Evolutionary conservation across 64 coral and sea anemone species (phyloP).

Genomic region (Montipora efflorescens): DNA sequence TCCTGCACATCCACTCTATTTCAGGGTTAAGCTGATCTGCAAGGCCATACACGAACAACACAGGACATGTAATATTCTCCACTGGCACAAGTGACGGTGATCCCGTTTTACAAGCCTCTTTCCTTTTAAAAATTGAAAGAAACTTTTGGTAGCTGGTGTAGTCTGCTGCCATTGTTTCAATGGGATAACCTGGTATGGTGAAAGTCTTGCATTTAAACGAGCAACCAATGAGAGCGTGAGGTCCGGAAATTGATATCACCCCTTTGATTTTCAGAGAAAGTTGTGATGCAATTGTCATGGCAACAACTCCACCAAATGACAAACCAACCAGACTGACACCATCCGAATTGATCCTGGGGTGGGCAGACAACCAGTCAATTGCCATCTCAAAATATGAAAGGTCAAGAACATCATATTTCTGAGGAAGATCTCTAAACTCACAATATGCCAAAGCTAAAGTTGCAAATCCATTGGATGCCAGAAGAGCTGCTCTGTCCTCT

Average conservation of each 20-base stretch:
- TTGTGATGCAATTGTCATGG: not conserved
- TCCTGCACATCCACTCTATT: too few relatives aligned
- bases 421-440: not conserved
- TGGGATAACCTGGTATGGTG: too few relatives aligned
- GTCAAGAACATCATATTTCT: too few relatives aligned
- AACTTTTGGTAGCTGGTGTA: not conserved
- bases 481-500: not conserved
- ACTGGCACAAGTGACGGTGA: not conserved
- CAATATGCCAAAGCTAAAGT: constrained; percentile 18
- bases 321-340: too few relatives aligned
- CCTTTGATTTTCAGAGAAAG: not conserved
- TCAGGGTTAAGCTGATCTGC: too few relatives aligned
- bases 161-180: too few relatives aligned
- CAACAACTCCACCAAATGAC: too few relatives aligned
- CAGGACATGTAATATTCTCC: too few relatives aligned
- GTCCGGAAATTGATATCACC: constrained; percentile 16
- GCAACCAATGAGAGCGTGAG: not conserved
- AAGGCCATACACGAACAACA: too few relatives aligned
- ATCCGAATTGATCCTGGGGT: too few relatives aligned
- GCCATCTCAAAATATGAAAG: too few relatives aligned
- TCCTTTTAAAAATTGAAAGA: not conserved
- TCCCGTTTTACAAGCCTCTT: constrained; percentile 26
- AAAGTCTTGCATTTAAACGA: not conserved
- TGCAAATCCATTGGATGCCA: not conserved
- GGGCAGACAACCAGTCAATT: too few relatives aligned